Evolutionary conservation across 2,797 vertebrate genomes (phyloP).

Genomic region (Syndactyla subalaris): DNA sequence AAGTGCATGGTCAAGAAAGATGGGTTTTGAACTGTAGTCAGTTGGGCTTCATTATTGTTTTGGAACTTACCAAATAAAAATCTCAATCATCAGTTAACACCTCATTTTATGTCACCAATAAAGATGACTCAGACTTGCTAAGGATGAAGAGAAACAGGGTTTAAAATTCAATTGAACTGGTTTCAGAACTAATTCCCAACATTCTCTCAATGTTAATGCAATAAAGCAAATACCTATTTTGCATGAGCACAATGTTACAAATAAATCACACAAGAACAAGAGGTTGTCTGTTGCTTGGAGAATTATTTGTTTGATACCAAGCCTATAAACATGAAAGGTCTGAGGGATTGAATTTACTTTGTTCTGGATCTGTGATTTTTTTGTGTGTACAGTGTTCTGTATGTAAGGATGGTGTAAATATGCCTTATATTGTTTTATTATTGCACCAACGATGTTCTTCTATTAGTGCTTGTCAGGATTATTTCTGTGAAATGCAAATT

Average conservation of each 20-base stretch:
- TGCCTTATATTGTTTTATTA: constrained; percentile 76
- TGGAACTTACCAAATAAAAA: constrained; percentile 46
- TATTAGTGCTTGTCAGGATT: constrained; percentile 75
- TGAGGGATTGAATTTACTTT: constrained; percentile 68
- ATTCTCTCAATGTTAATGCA: constrained; percentile 76
- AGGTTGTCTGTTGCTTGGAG: constrained; percentile 74
- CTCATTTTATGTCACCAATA: constrained; percentile 52
- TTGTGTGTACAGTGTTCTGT: constrained; percentile 77
- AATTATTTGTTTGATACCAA: constrained; percentile 70
- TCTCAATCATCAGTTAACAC: constrained; percentile 40
- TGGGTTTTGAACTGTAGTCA: constrained; percentile 55
- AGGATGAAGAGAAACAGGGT: constrained; percentile 64
- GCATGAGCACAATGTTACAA: constrained; percentile 80
- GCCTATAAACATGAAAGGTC: constrained; percentile 64
- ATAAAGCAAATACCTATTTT: constrained; percentile 79
- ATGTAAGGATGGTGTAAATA: constrained; percentile 79
- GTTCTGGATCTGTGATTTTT: constrained; percentile 75
- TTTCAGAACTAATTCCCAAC: constrained; percentile 60
- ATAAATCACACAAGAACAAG: constrained; percentile 74
- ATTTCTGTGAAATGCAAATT: constrained; percentile 77
- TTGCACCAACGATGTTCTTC: constrained; percentile 66
- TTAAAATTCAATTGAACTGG: constrained; percentile 51
- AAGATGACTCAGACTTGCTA: constrained; percentile 57
- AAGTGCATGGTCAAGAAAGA: constrained; percentile 76
- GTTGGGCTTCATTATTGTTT: constrained; percentile 59